A percentile compares a stretch with the other conserved stretches of the same genome.
These are phyloP conservation scores for Araneus ventricosus DNA, from an alignment of 1,140 invertebrate species.

Conservation along the genomic window DNA sequence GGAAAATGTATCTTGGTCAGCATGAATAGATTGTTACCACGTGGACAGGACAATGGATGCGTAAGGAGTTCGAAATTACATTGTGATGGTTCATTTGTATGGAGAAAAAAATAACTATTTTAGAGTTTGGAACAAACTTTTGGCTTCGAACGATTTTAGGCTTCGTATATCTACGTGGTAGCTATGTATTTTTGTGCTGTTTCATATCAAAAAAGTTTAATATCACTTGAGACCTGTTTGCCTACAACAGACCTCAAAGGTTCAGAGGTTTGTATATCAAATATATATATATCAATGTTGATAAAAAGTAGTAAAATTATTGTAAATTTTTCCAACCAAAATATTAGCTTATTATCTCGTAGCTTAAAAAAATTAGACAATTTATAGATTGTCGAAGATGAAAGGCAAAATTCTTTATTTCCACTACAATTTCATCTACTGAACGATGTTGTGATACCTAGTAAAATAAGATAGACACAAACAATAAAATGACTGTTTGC, in stretches of 20 bases:
- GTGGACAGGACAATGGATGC: slow-evolving; percentile 29
- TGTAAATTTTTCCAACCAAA: slow-evolving; percentile 12
- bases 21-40: slow-evolving; percentile 44
- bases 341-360: background rate
- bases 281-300: slow-evolving; percentile 32
- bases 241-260: background rate
- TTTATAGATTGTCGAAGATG: background rate
- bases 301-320: slow-evolving; percentile 14
- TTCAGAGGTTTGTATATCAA: slow-evolving; percentile 22
- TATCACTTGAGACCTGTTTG: slow-evolving; percentile 49
- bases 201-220: slow-evolving; percentile 57
- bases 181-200: slow-evolving; percentile 64
- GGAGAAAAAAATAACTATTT: background rate
- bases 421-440: background rate
- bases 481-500: background rate
- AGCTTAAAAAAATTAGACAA: background rate
- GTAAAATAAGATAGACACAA: background rate
- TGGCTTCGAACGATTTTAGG: background rate
- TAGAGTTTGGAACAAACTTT: slow-evolving; percentile 3
- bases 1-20: background rate
- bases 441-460: background rate
- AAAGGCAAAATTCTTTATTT: background rate
- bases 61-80: background rate
- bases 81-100: background rate
- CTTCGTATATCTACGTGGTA: slow-evolving; percentile 55